These are phyloP conservation scores for Reticulitermes speratus DNA, from an alignment of 1,140 invertebrate species.

Conservation along the genomic window DNA sequence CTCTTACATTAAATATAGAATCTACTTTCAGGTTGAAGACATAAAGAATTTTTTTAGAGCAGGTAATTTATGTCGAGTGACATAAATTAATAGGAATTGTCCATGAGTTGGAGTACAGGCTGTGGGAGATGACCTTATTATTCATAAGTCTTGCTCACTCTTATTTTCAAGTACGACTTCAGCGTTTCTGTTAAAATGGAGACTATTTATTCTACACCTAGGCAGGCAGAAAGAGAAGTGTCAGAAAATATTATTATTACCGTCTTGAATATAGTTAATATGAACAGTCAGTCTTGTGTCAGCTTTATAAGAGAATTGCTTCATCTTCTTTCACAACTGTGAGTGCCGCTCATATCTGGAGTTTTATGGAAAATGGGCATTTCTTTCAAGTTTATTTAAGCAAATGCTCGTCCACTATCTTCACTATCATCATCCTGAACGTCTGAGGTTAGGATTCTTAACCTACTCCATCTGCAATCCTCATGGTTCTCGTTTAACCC, in stretches of 20 bases:
- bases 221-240: background rate
- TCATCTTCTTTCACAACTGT: background rate
- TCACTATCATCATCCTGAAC: background rate
- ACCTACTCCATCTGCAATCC: too few relatives aligned
- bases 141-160: background rate
- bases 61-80: background rate
- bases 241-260: background rate
- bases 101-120: background rate
- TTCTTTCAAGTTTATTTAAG: background rate
- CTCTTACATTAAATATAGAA: too few relatives aligned
- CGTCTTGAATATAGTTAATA: background rate
- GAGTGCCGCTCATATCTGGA: background rate
- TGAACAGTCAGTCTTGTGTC: background rate
- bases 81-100: slow-evolving; percentile 1
- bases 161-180: background rate
- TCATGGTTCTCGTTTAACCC: too few relatives aligned
- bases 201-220: background rate
- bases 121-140: background rate
- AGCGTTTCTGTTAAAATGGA: background rate
- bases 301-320: slow-evolving; percentile 1
- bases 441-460: too few relatives aligned
- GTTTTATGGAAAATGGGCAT: background rate
- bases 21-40: background rate
- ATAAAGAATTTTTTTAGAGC: background rate
- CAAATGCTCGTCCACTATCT: background rate